phyloP scores from a whole-genome alignment of 1,140 invertebrate species.

The Drosophila kohkoa region DNA sequence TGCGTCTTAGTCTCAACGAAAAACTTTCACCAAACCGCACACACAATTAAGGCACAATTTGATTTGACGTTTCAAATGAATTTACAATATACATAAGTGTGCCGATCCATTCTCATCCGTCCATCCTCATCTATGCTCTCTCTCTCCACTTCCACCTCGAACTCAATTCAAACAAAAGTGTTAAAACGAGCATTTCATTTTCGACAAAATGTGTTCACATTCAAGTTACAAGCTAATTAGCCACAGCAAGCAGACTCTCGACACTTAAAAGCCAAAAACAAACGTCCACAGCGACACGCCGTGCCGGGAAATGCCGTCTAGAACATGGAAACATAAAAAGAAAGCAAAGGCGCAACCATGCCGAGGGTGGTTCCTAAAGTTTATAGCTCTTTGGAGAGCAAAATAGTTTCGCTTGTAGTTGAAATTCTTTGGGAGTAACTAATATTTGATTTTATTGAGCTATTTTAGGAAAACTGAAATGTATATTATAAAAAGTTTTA shows the following conservation, averaged over 20 bases:
- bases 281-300: constrained; percentile 9
- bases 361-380: constrained; percentile 16
- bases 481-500: too few species aligned
- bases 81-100: constrained; percentile 62
- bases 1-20: constrained; percentile 4
- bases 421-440: fast-evolving
- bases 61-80: constrained; percentile 55
- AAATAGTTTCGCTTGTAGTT: too few species aligned
- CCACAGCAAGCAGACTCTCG: constrained; percentile 60
- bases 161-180: constrained; percentile 63
- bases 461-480: too few species aligned
- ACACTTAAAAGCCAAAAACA: constrained; percentile 6
- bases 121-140: constrained; percentile 1
- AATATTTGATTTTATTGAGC: too few species aligned
- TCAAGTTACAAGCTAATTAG: constrained; percentile 77
- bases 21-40: constrained; percentile 67
- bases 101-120: constrained; percentile 25
- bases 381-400: too few species aligned
- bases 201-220: constrained; percentile 73
- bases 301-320: constrained; percentile 33
- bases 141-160: neutral
- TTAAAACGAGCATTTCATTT: constrained; percentile 67
- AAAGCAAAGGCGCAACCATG: constrained; percentile 49
- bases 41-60: constrained; percentile 41
- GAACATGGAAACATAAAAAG: constrained; percentile 51